Evolutionary conservation across 2,888 invertebrate species (phyloP), one percentile per base, ranked within the genome.

Genomic region (Cosmia pyralina): DNA sequence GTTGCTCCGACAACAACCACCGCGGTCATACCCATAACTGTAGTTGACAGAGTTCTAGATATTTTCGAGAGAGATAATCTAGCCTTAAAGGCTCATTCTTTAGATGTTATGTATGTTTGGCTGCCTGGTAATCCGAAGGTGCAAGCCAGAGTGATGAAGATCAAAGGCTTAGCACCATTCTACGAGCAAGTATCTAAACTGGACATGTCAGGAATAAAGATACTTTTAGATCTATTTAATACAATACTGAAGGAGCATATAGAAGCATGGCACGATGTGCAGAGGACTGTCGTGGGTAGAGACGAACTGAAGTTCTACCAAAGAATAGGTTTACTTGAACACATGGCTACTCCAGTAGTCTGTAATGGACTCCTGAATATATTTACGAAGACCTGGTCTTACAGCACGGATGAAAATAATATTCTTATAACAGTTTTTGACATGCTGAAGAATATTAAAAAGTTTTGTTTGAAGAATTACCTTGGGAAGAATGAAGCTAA

Each of bases 181-280:
- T 95, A 95, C 69, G 55, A 90, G 0, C 94, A 95, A 83, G 85
- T 94, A 0, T 34, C 86, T 0, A 92, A 93, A 68, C 72, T 95
- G 22, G 93, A 94, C 19, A 76, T 85, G 0, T 82, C 87, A 0
- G 88, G 88, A 0, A 86, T 93, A 11, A 79, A 89, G 41, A 89
- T 84, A 2, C 81, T 94, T 19, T 75, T 96, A 8, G 90, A 93
- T 15, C 80, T 96, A 0, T 94, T 95, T 28, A 94, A 93, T 83
- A 92, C 79, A n/a, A 91, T 96, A 64, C 53, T 95, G 4, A 87
- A 88, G 28, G 95, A 96, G 72, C 96, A 96, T 84, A 50, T 94
- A 3, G 72, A 75, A 46, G 90, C 83, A 0, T 89, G 90, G 7
- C 89, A 84, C 4, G 85, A 88, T 38, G 60, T 69, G 3, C 86